phyloP scores from a whole-genome alignment of 2,888 invertebrate species.

The Neocrepidodera transversa region DNA sequence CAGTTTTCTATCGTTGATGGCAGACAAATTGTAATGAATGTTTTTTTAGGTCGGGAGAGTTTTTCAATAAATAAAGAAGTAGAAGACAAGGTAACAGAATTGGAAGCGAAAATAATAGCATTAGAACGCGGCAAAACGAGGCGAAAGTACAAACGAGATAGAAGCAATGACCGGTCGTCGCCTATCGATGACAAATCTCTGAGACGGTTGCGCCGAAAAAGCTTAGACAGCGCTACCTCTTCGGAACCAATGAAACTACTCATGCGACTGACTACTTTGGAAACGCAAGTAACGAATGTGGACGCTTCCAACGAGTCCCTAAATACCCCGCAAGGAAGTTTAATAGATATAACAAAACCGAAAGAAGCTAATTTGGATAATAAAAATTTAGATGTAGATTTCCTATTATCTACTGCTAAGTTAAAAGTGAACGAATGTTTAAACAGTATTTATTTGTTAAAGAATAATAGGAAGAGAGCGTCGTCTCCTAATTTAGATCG shows the following conservation, averaged over 20 bases:
- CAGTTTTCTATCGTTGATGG: too few relatives aligned
- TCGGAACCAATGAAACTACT: constrained; percentile 83
- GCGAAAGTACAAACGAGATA: constrained; percentile 61
- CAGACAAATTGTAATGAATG: too few relatives aligned
- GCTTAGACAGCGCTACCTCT: constrained; percentile 78
- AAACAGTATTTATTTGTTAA: constrained; percentile 68
- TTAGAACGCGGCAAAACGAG: constrained; percentile 64
- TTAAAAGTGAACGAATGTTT: constrained; percentile 74
- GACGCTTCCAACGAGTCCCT: constrained; percentile 68
- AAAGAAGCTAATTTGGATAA: constrained; percentile 57
- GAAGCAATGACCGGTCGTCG: constrained; percentile 58
- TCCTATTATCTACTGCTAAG: constrained; percentile 69
- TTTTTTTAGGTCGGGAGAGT: constrained; percentile 68
- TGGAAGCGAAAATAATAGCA: constrained; percentile 78
- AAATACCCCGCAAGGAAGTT: constrained; percentile 59
- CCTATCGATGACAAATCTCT: constrained; percentile 55
- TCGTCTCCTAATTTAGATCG: constrained; percentile 71
- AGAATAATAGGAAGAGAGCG: constrained; percentile 69
- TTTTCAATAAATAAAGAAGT: constrained; percentile 82
- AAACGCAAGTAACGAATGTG: constrained; percentile 76
- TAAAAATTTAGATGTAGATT: constrained; percentile 64
- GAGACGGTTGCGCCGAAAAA: constrained; percentile 71
- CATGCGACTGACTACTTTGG: constrained; percentile 77
- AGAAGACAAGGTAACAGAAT: constrained; percentile 82
- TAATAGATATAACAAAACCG: constrained; percentile 54